These are phyloP conservation scores for Caranx melampygus DNA, from an alignment of 2,113 vertebrate species.

Conservation along the genomic window DNA sequence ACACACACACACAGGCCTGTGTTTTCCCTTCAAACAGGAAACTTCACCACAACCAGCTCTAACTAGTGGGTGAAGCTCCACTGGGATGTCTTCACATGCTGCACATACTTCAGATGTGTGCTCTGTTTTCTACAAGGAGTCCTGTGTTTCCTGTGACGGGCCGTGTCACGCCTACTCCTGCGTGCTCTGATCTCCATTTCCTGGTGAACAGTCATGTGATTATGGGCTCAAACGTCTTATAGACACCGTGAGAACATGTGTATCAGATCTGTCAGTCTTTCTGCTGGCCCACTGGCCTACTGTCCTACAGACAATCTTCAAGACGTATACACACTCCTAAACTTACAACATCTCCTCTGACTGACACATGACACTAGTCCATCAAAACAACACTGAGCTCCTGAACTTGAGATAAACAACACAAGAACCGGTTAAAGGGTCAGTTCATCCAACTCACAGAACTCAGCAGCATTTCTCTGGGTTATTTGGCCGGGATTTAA, in stretches of 20 bases:
- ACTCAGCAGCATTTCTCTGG: neutral
- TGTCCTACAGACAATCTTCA: neutral
- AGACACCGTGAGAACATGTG: neutral
- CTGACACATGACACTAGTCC: neutral
- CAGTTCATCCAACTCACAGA: neutral
- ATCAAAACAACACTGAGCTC: neutral
- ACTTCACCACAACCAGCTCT: conserved; percentile 12
- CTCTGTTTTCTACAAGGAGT: neutral
- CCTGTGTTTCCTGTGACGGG: conserved; percentile 16
- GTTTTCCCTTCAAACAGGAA: neutral
- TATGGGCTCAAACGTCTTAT: neutral
- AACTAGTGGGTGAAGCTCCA: conserved; percentile 13
- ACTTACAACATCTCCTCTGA: too few relatives aligned
- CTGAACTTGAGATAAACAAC: neutral
- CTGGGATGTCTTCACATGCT: neutral
- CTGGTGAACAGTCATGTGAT: neutral
- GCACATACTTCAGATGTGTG: conserved; percentile 5
- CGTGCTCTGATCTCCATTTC: neutral
- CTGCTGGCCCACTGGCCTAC: neutral
- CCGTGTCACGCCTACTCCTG: neutral
- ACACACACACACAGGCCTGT: neutral
- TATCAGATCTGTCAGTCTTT: too few relatives aligned
- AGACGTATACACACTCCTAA: neutral
- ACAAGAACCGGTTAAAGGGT: neutral
- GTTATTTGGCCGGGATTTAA: too few relatives aligned